Percentiles rank a stretch among this genome's conserved stretches.
Conservation (phyloP, 2,113 vertebrate species). For the Columba livia region DNA sequence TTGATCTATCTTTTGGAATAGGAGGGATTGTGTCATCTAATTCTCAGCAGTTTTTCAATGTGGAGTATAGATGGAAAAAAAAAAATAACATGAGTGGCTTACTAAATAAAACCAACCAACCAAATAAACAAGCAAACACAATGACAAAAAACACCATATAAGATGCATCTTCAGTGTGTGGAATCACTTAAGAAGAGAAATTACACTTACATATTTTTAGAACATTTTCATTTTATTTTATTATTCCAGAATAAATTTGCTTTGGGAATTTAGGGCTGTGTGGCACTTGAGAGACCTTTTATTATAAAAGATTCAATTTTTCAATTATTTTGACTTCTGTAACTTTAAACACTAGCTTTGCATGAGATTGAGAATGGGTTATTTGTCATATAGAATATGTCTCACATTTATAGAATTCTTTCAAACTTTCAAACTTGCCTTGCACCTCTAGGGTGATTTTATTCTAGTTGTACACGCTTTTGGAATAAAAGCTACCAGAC, state of each 20-base stretch:
- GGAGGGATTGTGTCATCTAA: neutral
- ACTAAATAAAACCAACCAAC: neutral
- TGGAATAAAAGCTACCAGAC: slow-evolving; percentile 3
- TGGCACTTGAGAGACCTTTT: slow-evolving; percentile 31
- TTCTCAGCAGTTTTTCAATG: neutral
- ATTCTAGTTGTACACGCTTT: slow-evolving; percentile 8
- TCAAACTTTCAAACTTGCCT: slow-evolving; percentile 36
- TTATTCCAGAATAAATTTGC: slow-evolving; percentile 52
- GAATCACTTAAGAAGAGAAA: slow-evolving; percentile 26
- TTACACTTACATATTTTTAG: slow-evolving; percentile 39
- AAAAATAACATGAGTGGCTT: neutral
- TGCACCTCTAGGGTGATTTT: neutral
- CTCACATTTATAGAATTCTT: slow-evolving; percentile 62
- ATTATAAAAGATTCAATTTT: slow-evolving; percentile 64
- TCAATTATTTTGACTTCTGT: slow-evolving; percentile 70
- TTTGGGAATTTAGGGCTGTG: slow-evolving; percentile 17
- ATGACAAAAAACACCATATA: neutral
- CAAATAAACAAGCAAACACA: no score
- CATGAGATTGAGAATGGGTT: slow-evolving; percentile 59
- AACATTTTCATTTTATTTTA: slow-evolving; percentile 32
- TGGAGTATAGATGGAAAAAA: neutral
- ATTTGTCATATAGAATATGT: slow-evolving; percentile 59
- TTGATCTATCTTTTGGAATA: neutral
- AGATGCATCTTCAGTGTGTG: neutral
- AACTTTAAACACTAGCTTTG: slow-evolving; percentile 68